phyloP scores from a whole-genome alignment of 2,797 vertebrate genomes.

The Synaphobranchus kaupii region DNA sequence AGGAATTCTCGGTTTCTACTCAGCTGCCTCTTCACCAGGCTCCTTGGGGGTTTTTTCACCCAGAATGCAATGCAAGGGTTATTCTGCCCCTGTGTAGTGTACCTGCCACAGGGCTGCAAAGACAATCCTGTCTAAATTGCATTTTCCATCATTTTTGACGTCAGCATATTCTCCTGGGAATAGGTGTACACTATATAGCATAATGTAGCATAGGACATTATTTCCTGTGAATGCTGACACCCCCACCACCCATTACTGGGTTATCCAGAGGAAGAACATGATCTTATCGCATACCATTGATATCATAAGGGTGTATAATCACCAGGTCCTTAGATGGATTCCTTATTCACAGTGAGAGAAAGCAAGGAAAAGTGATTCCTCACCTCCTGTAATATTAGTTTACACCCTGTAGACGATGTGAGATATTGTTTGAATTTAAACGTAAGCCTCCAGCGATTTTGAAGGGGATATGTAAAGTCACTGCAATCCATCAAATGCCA shows the following conservation, averaged over 20 bases:
- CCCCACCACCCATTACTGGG: constrained; percentile 52
- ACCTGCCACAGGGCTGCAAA: constrained; percentile 26
- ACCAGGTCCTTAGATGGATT: constrained; percentile 36
- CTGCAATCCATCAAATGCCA: background rate
- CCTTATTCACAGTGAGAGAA: background rate
- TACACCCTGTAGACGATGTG: background rate
- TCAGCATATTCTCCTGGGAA: constrained; percentile 51
- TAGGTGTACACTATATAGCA: constrained; percentile 39
- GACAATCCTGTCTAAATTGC: constrained; percentile 54
- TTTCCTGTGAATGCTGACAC: constrained; percentile 66
- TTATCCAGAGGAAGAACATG: constrained; percentile 68
- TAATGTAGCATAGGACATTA: constrained; percentile 48
- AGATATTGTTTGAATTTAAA: background rate
- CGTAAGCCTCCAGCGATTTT: background rate
- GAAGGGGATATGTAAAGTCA: background rate
- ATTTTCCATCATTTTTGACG: constrained; percentile 64
- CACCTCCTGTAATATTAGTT: background rate
- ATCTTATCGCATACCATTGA: constrained; percentile 59
- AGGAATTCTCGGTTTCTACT: background rate
- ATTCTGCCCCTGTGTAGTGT: constrained; percentile 31
- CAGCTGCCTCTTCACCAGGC: constrained; percentile 3
- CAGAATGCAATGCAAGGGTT: constrained; percentile 32
- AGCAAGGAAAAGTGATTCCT: background rate
- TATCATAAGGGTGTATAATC: constrained; percentile 69
- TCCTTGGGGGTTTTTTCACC: background rate